Conservation (phyloP, 2,797 vertebrate species). For the Aerospiza tachiro region DNA sequence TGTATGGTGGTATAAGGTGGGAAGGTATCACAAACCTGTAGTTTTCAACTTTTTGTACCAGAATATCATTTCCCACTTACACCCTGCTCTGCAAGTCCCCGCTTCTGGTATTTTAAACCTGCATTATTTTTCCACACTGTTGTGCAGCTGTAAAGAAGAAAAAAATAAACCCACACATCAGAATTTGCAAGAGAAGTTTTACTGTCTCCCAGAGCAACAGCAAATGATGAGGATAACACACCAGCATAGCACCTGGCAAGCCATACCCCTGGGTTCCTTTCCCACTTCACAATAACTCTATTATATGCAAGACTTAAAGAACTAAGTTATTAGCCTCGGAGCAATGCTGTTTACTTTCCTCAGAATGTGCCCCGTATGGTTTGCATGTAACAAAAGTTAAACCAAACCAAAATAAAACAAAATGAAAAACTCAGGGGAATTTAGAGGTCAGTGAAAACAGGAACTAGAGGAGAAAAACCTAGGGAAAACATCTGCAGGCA, state of each 20-base stretch:
- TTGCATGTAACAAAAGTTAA: slow-evolving; percentile 31
- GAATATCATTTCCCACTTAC: not conserved
- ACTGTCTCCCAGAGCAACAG: not conserved
- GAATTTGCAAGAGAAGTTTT: not conserved
- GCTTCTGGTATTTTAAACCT: not conserved
- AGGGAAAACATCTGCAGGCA: slow-evolving; percentile 61
- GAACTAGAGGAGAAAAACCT: slow-evolving; percentile 31
- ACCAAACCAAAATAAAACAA: slow-evolving; percentile 36
- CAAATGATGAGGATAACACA: slow-evolving; percentile 40
- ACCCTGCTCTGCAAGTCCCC: not conserved
- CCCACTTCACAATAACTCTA: slow-evolving; percentile 32
- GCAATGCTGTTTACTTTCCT: slow-evolving; percentile 29
- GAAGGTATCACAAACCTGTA: not conserved
- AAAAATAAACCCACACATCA: not conserved
- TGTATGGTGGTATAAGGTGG: not conserved
- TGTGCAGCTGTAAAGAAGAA: not conserved
- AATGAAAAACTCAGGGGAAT: not conserved
- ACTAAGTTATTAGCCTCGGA: not conserved
- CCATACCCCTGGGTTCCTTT: not conserved
- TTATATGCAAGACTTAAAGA: slow-evolving; percentile 13
- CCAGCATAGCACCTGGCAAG: slow-evolving; percentile 15
- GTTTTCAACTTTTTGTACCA: not conserved
- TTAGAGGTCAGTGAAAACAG: slow-evolving; percentile 57
- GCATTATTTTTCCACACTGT: not conserved
- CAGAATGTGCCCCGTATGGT: slow-evolving; percentile 27